phyloP scores from a whole-genome alignment of 1,140 invertebrate genomes.

The Dolichoris vasculosae region DNA sequence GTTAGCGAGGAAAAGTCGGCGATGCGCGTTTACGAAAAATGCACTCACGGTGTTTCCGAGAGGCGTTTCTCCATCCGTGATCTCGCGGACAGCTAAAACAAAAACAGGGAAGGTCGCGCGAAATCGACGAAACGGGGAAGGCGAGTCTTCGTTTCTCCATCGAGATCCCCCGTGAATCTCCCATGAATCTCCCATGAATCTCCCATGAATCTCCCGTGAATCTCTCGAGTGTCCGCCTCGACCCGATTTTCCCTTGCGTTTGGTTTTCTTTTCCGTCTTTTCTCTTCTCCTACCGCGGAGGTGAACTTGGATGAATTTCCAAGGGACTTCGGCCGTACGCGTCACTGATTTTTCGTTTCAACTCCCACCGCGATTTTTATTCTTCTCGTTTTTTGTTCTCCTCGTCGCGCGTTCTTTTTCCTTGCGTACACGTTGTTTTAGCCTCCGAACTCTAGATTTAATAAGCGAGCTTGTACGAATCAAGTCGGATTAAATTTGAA shows the following conservation, averaged over 20 bases:
- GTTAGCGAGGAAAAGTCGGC: background rate
- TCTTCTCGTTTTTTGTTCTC: no score
- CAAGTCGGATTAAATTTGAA: background rate
- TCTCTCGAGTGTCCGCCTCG: background rate
- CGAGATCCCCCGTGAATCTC: background rate
- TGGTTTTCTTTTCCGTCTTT: background rate
- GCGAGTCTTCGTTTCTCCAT: background rate
- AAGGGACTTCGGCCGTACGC: background rate
- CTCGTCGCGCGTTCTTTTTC: background rate
- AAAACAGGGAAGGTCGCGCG: no score
- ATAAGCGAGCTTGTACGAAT: background rate
- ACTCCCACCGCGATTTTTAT: constrained; percentile 14
- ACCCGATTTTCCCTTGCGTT: no score
- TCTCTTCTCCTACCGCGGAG: background rate
- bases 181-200: background rate
- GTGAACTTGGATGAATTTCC: background rate
- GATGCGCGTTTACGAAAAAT: background rate
- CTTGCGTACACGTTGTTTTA: background rate
- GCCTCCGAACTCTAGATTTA: background rate
- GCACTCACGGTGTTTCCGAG: background rate
- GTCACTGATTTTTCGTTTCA: background rate
- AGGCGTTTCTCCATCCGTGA: no score
- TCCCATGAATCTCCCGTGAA: background rate
- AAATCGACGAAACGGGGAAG: background rate
- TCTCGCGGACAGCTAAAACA: no score